Conservation (phyloP, 2,797 vertebrate species). For the Morus bassanus region DNA sequence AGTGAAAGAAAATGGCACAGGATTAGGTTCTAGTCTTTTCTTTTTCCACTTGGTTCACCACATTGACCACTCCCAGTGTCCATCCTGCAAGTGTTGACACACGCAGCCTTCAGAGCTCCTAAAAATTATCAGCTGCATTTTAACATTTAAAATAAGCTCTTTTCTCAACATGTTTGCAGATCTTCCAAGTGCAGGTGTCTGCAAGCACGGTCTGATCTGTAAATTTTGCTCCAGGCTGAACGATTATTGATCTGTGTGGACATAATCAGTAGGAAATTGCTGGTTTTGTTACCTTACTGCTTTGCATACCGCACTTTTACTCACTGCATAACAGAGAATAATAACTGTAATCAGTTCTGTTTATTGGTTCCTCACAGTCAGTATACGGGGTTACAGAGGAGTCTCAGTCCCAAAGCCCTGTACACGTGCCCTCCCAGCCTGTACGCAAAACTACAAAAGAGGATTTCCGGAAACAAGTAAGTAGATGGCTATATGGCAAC, state of each 20-base stretch:
- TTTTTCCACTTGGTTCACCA: background rate
- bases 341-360: background rate
- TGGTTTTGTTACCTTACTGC: background rate
- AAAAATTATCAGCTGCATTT: background rate
- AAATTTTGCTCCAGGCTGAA: background rate
- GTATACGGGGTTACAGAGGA: constrained; percentile 92
- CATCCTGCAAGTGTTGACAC: background rate
- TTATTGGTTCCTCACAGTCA: constrained; percentile 75
- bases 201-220: background rate
- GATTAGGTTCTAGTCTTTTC: background rate
- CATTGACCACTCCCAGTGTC: background rate
- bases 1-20: background rate
- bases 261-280: background rate
- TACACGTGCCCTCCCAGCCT: constrained; percentile 85
- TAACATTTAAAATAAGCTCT: background rate
- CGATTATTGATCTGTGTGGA: constrained; percentile 17
- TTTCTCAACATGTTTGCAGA: background rate
- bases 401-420: constrained; percentile 87
- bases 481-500: background rate
- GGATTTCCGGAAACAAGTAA: constrained; percentile 90
- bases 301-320: background rate
- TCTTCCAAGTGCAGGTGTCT: background rate
- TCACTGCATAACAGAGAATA: background rate
- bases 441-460: constrained; percentile 89
- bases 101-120: background rate